These are phyloP conservation scores for Stomatorhinus ivindoensis DNA, from an alignment of 2,113 vertebrate species.

Conservation along the genomic window DNA sequence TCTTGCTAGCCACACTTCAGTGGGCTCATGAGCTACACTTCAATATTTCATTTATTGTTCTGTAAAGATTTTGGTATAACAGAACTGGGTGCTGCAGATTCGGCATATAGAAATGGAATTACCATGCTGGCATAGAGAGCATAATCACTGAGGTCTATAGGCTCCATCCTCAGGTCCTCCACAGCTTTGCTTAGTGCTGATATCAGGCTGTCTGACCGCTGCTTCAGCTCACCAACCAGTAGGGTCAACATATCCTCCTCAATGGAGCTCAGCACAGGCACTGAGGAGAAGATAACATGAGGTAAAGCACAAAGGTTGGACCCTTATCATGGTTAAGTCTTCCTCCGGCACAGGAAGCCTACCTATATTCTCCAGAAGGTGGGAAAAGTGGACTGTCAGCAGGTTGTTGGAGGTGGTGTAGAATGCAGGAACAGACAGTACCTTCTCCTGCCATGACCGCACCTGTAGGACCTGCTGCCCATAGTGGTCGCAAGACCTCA, in stretches of 20 bases:
- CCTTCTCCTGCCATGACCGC: conserved; percentile 44
- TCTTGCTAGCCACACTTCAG: not conserved
- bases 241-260: conserved; percentile 47
- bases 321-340: not conserved
- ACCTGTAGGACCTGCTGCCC: conserved; percentile 45
- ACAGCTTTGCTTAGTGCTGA: conserved; percentile 47
- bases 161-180: conserved; percentile 45
- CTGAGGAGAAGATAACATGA: conserved; percentile 41
- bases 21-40: not conserved
- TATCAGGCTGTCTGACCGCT: conserved; percentile 45
- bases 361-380: conserved; percentile 54
- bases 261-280: conserved; percentile 43
- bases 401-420: conserved; percentile 56
- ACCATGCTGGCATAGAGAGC: conserved; percentile 60
- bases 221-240: conserved; percentile 46
- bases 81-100: not conserved
- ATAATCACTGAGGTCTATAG: conserved; percentile 46
- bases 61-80: not conserved
- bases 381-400: conserved; percentile 50
- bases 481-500: conserved; percentile 50
- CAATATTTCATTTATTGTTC: not conserved
- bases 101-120: conserved; percentile 1
- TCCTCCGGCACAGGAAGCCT: conserved; percentile 1
- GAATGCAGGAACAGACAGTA: conserved; percentile 32
- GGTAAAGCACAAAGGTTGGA: not conserved